Evolutionary conservation across 2,797 vertebrate genomes (phyloP), one percentile per base, ranked within the genome.

Genomic region (Benthosema pterotum): DNA sequence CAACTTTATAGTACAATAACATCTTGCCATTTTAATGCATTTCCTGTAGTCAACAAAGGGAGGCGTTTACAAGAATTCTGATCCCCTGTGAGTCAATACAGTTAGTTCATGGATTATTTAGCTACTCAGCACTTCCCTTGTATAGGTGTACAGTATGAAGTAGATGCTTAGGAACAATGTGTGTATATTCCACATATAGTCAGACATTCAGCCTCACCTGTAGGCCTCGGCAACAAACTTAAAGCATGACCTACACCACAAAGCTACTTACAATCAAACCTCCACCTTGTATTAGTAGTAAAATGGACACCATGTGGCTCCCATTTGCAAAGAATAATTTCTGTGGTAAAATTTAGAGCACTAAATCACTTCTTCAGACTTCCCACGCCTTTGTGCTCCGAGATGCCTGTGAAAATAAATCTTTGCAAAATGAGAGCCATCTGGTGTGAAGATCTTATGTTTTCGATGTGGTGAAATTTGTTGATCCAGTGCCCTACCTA

Each of bases 1-100:
- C 69, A 84, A 87, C 77, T 87, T 87, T 84, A 87, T 89, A 81
- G 83, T 91, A 89, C 77, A 88, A 84, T 87, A 79, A 87, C 77
- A 85, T 81, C 67, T 87, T 74, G 74, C 74, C 82, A 83, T 85
- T 52, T 50, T 14, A 52, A 15, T 52, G 77, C 80, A 77, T 82
- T 74, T 74, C 50, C 49, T 61, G 48, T 38, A 68, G 64, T 84
- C 73, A 80, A 83, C 83, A 47, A 16, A 82, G 58, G 60, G 68
- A 78, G 50, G 57, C 45, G 64, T 80, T 88, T 76, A 88, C 75
- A 85, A 86, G 58, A 86, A 82, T 74, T 60, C 84, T 81, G 76
- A 86, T 87, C 78, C 77, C 77, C 80, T 79, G 78, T 83, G 86
- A 89, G 87, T 84, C 85, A 84, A 85, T 81, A 87, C 81, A 84